These are phyloP conservation scores for Tridacna gigas DNA, from an alignment of 2,888 invertebrate genomes.

Conservation along the genomic window DNA sequence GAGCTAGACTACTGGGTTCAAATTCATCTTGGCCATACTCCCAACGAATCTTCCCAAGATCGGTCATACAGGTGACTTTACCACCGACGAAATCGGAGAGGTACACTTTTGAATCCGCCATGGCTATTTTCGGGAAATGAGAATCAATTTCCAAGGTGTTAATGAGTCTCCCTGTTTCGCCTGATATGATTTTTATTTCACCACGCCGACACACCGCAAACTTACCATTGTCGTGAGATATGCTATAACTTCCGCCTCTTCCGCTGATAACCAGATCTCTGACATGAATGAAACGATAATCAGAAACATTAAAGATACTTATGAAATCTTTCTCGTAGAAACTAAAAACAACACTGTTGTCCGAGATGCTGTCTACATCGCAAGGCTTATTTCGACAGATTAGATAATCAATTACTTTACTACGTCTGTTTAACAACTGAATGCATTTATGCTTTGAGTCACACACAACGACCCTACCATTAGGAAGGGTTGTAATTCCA, in stretches of 20 bases:
- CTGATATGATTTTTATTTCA: slow-evolving; percentile 55
- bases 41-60: slow-evolving; percentile 50
- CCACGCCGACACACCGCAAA: slow-evolving; percentile 61
- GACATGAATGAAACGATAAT: slow-evolving; percentile 38
- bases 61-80: slow-evolving; percentile 56
- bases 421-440: slow-evolving; percentile 51
- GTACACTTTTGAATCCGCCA: slow-evolving; percentile 57
- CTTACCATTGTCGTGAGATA: slow-evolving; percentile 44
- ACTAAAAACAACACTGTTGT: slow-evolving; percentile 50
- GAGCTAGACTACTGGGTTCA: slow-evolving; percentile 51
- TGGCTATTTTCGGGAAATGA: slow-evolving; percentile 59
- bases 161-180: slow-evolving; percentile 37
- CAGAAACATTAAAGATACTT: slow-evolving; percentile 43
- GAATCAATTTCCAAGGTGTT: slow-evolving; percentile 53
- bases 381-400: slow-evolving; percentile 57
- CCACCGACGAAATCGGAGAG: slow-evolving; percentile 57
- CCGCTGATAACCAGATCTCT: slow-evolving; percentile 52
- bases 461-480: slow-evolving; percentile 52
- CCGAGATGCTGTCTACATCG: slow-evolving; percentile 50
- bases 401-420: slow-evolving; percentile 52
- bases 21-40: slow-evolving; percentile 53
- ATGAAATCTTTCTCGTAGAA: slow-evolving; percentile 62
- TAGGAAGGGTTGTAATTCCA: slow-evolving; percentile 53
- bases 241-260: slow-evolving; percentile 60
- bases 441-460: slow-evolving; percentile 59